Conservation (phyloP, 92 coral and sea anemone genomes). For the Galaxea fascicularis region DNA sequence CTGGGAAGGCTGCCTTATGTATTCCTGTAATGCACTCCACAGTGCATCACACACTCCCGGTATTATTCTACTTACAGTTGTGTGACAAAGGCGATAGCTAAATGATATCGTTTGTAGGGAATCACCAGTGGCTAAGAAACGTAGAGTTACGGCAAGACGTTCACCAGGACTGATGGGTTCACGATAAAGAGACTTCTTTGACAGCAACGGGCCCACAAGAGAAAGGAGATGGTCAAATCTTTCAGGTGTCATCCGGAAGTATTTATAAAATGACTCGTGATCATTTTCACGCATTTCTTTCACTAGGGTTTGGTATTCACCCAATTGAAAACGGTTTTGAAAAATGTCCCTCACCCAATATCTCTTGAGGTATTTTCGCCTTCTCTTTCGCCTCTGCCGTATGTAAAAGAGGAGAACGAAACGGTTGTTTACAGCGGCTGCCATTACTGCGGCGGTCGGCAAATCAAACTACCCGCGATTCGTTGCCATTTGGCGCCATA, state of each 20-base stretch:
- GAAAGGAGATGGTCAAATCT: conserved; percentile 43
- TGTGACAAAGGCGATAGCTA: conserved; percentile 37
- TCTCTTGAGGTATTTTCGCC: neutral
- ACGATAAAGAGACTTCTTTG: conserved; percentile 24
- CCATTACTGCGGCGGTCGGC: no score
- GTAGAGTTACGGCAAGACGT: conserved; percentile 42
- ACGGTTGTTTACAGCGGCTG: no score
- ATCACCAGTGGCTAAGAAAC: conserved; percentile 50
- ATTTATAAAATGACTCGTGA: conserved; percentile 47
- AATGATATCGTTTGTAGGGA: conserved; percentile 46
- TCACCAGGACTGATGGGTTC: conserved; percentile 42
- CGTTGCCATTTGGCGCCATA: no score
- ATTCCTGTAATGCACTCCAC: conserved; percentile 52
- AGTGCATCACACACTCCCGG: conserved; percentile 54
- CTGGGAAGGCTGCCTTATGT: conserved; percentile 27
- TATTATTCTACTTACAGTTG: conserved; percentile 51
- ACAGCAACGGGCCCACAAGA: conserved; percentile 40
- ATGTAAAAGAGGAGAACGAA: neutral
- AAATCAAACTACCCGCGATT: no score
- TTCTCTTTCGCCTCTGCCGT: neutral
- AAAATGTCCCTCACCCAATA: neutral
- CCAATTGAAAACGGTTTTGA: neutral
- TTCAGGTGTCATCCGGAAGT: conserved; percentile 50
- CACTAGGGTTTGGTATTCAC: neutral
- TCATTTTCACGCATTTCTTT: conserved; percentile 30